Percentiles rank a stretch among this genome's conserved stretches.
Conservation (phyloP, 2,797 vertebrate species). For the Lithobates pipiens region DNA sequence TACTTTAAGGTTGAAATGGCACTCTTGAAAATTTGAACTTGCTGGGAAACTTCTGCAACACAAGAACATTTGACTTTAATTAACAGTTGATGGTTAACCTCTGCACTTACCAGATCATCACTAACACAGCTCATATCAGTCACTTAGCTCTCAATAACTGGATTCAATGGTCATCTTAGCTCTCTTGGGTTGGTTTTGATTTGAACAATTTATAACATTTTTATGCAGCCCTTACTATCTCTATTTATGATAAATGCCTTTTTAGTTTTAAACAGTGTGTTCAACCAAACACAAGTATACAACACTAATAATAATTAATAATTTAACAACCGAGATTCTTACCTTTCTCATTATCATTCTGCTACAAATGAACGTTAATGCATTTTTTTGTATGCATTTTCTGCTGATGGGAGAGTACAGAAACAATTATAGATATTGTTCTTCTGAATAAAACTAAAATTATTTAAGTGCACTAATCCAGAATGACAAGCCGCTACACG, state of each 20-base stretch:
- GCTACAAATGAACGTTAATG: conserved; percentile 16
- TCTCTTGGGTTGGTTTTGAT: too few species aligned
- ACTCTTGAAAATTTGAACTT: too few species aligned
- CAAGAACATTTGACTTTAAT: too few species aligned
- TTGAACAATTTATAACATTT: background rate
- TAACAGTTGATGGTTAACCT: too few species aligned
- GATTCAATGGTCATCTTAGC: background rate
- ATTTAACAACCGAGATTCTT: conserved; percentile 1
- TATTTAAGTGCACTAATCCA: conserved; percentile 61
- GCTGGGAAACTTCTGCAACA: too few species aligned
- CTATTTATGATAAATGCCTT: background rate
- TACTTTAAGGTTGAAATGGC: too few species aligned
- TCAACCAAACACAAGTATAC: background rate
- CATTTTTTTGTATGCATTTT: background rate
- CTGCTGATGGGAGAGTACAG: conserved; percentile 15
- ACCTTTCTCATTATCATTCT: background rate
- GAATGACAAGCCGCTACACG: conserved; percentile 66
- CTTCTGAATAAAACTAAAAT: conserved; percentile 41
- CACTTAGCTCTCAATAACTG: background rate
- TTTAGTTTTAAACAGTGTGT: background rate
- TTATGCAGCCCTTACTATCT: background rate
- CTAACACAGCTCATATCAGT: too few species aligned
- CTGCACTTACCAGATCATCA: too few species aligned
- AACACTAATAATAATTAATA: conserved; percentile 14
- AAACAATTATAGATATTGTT: conserved; percentile 46